Evolutionary conservation across 2,797 vertebrate genomes (phyloP).

Genomic region (Anniella stebbinsi): DNA sequence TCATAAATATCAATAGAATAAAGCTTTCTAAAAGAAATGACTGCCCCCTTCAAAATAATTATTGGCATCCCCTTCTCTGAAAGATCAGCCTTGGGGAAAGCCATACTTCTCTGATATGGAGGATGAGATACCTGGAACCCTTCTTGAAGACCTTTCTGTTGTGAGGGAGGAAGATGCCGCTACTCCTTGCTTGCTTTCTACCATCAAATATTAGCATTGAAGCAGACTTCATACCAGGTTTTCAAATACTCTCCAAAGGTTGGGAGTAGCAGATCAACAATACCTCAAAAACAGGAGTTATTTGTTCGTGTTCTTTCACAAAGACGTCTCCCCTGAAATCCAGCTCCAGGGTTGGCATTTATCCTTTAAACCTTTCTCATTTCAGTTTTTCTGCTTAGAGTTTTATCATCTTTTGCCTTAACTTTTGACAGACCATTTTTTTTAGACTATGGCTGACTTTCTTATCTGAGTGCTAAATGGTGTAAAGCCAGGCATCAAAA

Average conservation of each 20-base stretch:
- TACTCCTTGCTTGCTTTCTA: background rate
- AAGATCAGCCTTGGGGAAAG: background rate
- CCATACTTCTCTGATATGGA: background rate
- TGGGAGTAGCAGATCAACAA: background rate
- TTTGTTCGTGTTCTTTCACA: background rate
- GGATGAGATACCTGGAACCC: background rate
- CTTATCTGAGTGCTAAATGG: conserved; percentile 1
- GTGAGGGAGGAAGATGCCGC: background rate
- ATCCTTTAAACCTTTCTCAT: conserved; percentile 5
- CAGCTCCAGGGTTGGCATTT: background rate
- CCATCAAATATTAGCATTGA: background rate
- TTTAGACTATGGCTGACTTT: background rate
- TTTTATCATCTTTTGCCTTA: conserved; percentile 5
- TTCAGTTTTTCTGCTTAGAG: conserved; percentile 3
- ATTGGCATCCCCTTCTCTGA: background rate
- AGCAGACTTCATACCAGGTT: background rate
- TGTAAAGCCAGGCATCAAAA: conserved; percentile 5
- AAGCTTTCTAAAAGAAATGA: background rate
- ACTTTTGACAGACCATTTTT: background rate
- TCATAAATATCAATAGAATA: background rate
- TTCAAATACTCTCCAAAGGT: background rate
- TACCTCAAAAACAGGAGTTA: background rate
- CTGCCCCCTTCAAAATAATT: background rate
- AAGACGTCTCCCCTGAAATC: background rate
- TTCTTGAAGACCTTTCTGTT: no score